Evolutionary conservation across 2,888 invertebrate genomes (phyloP).

Genomic region (Chrysopilus asiliformis): DNA sequence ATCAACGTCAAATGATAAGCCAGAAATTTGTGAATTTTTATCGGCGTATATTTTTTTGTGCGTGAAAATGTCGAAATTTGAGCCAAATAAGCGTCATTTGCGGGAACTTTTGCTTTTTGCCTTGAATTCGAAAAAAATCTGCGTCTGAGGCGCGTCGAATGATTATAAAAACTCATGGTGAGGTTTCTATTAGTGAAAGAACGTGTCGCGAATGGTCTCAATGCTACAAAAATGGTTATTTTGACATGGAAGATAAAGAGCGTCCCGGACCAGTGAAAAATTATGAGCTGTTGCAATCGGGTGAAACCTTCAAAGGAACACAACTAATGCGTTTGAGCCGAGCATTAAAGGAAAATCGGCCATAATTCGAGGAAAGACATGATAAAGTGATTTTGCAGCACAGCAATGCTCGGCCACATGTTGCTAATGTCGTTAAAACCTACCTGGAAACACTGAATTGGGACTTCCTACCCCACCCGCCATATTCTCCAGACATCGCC

Average conservation of each 20-base stretch:
- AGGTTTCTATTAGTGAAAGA: background rate
- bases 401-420: background rate
- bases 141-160: background rate
- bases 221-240: background rate
- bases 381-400: background rate
- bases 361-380: background rate
- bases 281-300: no score
- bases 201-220: background rate
- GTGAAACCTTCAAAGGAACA: no score
- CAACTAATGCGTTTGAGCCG: no score
- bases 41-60: background rate
- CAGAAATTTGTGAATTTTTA: background rate
- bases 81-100: background rate
- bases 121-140: slow-evolving; percentile 1
- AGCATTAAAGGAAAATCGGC: background rate
- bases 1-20: no score
- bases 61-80: background rate
- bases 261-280: no score
- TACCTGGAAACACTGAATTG: background rate
- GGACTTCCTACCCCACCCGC: background rate
- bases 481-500: background rate
- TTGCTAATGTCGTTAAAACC: background rate
- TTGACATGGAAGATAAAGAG: background rate
- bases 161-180: background rate
- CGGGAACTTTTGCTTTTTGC: background rate